Evolutionary conservation across 2,888 invertebrate species (phyloP).

Genomic region (Actias luna): DNA sequence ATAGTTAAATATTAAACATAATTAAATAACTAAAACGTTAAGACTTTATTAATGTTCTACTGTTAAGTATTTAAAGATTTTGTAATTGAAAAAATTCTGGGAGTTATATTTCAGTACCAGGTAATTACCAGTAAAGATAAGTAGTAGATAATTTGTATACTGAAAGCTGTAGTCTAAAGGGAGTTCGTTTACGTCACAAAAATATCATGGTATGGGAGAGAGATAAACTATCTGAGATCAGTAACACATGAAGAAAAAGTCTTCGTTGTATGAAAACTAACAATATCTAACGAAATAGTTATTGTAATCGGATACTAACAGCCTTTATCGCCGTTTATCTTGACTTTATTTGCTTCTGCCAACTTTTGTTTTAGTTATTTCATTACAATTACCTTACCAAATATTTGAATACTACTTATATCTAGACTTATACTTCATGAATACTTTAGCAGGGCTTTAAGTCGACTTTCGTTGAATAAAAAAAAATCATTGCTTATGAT

Average conservation of each 20-base stretch:
- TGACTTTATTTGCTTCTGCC: conserved; percentile 3
- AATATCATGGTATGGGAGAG: conserved; percentile 1
- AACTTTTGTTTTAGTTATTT: conserved; percentile 18
- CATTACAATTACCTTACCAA: conserved; percentile 13
- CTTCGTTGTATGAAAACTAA: conserved; percentile 23
- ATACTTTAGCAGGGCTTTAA: background rate
- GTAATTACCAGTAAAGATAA: too few relatives aligned
- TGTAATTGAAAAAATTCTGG: too few relatives aligned
- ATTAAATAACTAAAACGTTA: too few relatives aligned
- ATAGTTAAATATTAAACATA: background rate
- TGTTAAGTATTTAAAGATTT: too few relatives aligned
- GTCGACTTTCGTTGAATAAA: too few relatives aligned
- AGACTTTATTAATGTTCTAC: too few relatives aligned
- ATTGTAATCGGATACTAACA: conserved; percentile 26
- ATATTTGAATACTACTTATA: conserved; percentile 11
- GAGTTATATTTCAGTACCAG: too few relatives aligned
- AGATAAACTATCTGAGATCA: background rate
- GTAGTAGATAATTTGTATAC: background rate
- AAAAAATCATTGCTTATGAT: too few relatives aligned
- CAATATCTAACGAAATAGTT: conserved; percentile 28
- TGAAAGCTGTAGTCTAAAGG: background rate
- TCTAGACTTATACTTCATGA: background rate
- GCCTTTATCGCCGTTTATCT: conserved; percentile 23
- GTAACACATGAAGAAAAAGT: conserved; percentile 18
- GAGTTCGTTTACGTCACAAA: background rate